phyloP scores from a whole-genome alignment of 2,888 invertebrate species.

The Ctena decussata region DNA sequence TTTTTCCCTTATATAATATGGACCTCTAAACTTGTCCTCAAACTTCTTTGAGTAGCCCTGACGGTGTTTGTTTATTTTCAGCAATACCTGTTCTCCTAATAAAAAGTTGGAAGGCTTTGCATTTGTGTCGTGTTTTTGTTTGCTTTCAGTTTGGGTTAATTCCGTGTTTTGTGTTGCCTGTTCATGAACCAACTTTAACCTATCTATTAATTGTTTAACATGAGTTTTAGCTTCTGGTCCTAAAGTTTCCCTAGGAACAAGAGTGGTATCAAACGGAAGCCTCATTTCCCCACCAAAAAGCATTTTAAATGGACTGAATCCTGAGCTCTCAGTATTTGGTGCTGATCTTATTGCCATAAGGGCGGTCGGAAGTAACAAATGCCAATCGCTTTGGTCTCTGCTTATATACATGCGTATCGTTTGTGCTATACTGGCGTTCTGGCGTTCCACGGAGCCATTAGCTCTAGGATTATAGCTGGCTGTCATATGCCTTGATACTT shows the following conservation, averaged over 20 bases:
- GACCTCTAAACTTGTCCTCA: too few relatives aligned
- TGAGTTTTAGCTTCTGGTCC: conserved; percentile 8
- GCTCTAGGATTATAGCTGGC: conserved; percentile 52
- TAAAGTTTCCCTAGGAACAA: too few relatives aligned
- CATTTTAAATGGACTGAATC: conserved; percentile 54
- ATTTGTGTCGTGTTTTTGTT: conserved; percentile 39
- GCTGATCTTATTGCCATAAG: conserved; percentile 51
- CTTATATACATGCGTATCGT: conserved; percentile 42
- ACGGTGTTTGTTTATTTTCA: conserved; percentile 27
- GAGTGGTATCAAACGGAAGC: conserved; percentile 41
- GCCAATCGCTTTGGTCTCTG: conserved; percentile 52
- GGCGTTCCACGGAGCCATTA: conserved; percentile 46
- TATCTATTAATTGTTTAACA: conserved; percentile 29
- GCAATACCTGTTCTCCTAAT: too few relatives aligned
- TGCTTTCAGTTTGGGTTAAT: conserved; percentile 30
- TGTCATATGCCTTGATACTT: too few relatives aligned
- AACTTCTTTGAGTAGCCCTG: conserved; percentile 18
- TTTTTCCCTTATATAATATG: conserved; percentile 16
- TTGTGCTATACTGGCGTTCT: conserved; percentile 43
- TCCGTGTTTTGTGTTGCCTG: conserved; percentile 26
- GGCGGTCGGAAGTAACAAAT: conserved; percentile 34
- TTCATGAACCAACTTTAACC: conserved; percentile 31
- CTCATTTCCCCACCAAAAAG: conserved; percentile 57
- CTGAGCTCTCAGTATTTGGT: conserved; percentile 52
- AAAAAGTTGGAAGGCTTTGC: conserved; percentile 33